A percentile compares a stretch with the other conserved stretches of the same genome.
phyloP scores from a whole-genome alignment of 2,888 invertebrate species.

The Meganola albula region DNA sequence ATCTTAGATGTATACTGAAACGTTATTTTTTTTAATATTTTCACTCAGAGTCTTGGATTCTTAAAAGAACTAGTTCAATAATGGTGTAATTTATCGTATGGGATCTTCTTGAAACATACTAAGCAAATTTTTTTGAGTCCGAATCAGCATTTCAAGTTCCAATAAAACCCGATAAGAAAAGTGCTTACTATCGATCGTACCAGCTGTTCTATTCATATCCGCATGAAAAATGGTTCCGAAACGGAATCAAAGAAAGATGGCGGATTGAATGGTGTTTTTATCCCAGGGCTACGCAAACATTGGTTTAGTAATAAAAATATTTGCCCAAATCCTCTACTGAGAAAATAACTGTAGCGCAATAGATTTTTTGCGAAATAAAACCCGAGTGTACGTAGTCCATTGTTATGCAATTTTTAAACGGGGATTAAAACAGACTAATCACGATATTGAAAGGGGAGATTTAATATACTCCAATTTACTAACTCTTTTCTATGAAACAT shows the following conservation, averaged over 20 bases:
- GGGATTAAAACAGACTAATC: constrained; percentile 70
- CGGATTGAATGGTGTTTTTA: constrained; percentile 55
- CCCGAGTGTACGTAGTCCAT: constrained; percentile 51
- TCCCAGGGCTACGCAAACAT: constrained; percentile 67
- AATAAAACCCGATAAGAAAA: constrained; percentile 38
- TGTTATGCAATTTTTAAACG: constrained; percentile 67
- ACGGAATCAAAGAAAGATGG: constrained; percentile 56
- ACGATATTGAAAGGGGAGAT: constrained; percentile 45
- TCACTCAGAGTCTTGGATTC: too few species aligned
- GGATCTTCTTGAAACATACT: too few species aligned
- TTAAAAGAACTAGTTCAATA: too few species aligned
- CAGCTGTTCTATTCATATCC: constrained; percentile 59
- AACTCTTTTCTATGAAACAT: constrained; percentile 26
- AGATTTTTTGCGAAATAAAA: constrained; percentile 54
- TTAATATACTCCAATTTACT: constrained; percentile 26
- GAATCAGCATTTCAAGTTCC: too few species aligned
- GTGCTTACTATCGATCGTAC: constrained; percentile 39
- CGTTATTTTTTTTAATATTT: too few species aligned
- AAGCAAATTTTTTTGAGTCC: too few species aligned
- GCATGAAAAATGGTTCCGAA: constrained; percentile 49
- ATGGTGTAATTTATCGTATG: too few species aligned
- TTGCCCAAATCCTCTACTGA: constrained; percentile 61
- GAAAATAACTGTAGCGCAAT: constrained; percentile 41
- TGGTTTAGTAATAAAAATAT: constrained; percentile 75
- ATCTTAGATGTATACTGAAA: too few species aligned